Evolutionary conservation across 2,888 invertebrate species (phyloP).

Genomic region (Marasmarcha lunaedactyla): DNA sequence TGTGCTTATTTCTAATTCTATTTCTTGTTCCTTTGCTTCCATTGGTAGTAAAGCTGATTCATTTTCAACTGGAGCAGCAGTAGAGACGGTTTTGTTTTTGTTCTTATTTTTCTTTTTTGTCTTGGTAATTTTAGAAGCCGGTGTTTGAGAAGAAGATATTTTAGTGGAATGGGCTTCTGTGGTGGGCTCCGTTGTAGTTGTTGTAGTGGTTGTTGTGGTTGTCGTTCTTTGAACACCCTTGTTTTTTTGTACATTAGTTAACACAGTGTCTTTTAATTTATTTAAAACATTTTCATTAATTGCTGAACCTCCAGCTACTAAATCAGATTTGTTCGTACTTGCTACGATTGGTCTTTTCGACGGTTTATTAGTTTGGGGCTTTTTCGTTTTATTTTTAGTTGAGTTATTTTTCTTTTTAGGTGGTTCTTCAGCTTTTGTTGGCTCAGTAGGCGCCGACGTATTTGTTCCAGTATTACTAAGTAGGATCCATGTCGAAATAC

Average conservation of each 20-base stretch:
- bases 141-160: slow-evolving; percentile 19
- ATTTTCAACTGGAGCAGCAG: slow-evolving; percentile 31
- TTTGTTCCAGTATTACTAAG: slow-evolving; percentile 63
- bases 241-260: slow-evolving; percentile 65
- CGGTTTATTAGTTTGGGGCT: slow-evolving; percentile 33
- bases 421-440: slow-evolving; percentile 40
- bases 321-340: slow-evolving; percentile 57
- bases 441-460: slow-evolving; percentile 42
- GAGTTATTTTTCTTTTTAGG: slow-evolving; percentile 38
- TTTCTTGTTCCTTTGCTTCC: slow-evolving; percentile 61
- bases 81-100: slow-evolving; percentile 28
- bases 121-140: slow-evolving; percentile 31
- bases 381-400: slow-evolving; percentile 46
- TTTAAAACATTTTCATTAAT: slow-evolving; percentile 65
- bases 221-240: slow-evolving; percentile 39
- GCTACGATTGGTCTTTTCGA: slow-evolving; percentile 50
- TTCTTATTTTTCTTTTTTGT: slow-evolving; percentile 49
- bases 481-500: slow-evolving; percentile 83
- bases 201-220: slow-evolving; percentile 25
- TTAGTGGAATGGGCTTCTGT: slow-evolving; percentile 33
- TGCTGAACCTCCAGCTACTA: slow-evolving; percentile 56
- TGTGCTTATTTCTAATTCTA: slow-evolving; percentile 58
- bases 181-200: slow-evolving; percentile 29
- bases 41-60: slow-evolving; percentile 53
- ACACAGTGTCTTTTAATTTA: slow-evolving; percentile 73